A percentile compares a stretch with the other conserved stretches of the same genome.
Evolutionary conservation across 2,888 invertebrate species (phyloP).

Genomic region (Drosophila picticornis): DNA sequence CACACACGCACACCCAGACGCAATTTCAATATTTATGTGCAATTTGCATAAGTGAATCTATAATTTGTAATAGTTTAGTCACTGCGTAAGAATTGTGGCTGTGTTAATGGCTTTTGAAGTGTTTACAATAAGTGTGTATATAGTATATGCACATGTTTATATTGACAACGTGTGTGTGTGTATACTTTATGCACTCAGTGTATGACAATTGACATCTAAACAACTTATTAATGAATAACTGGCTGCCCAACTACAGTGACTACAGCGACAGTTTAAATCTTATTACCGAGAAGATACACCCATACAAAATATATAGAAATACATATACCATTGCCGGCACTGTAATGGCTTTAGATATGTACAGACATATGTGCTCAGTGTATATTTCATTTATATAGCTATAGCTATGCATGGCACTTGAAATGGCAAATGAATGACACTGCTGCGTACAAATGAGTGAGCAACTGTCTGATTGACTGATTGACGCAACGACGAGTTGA

Average conservation of each 20-base stretch:
- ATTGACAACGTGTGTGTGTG: slow-evolving; percentile 7
- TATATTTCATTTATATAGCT: slow-evolving; percentile 29
- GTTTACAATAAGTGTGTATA: slow-evolving; percentile 5
- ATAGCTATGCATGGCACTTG: slow-evolving; percentile 74
- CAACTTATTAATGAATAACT: slow-evolving; percentile 78
- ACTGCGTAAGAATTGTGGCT: slow-evolving; percentile 34
- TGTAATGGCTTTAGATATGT: slow-evolving; percentile 44
- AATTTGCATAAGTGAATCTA: slow-evolving; percentile 45
- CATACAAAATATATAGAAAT: background rate
- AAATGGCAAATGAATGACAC: slow-evolving; percentile 79
- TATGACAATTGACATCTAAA: slow-evolving; percentile 71
- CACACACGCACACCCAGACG: background rate
- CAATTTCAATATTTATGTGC: slow-evolving; percentile 36
- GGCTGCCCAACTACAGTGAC: slow-evolving; percentile 41
- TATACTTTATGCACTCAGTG: slow-evolving; percentile 49
- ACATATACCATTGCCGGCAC: slow-evolving; percentile 63
- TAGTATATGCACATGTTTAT: slow-evolving; percentile 15
- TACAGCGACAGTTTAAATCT: slow-evolving; percentile 71
- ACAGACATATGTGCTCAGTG: slow-evolving; percentile 5
- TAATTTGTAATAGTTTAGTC: slow-evolving; percentile 38
- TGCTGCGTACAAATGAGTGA: slow-evolving; percentile 69
- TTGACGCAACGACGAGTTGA: slow-evolving; percentile 62
- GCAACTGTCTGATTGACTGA: slow-evolving; percentile 38
- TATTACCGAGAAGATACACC: slow-evolving; percentile 46
- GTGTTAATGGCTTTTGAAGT: slow-evolving; percentile 23